These are phyloP conservation scores for Diogma glabrata DNA, from an alignment of 2,888 invertebrate genomes.

Conservation along the genomic window DNA sequence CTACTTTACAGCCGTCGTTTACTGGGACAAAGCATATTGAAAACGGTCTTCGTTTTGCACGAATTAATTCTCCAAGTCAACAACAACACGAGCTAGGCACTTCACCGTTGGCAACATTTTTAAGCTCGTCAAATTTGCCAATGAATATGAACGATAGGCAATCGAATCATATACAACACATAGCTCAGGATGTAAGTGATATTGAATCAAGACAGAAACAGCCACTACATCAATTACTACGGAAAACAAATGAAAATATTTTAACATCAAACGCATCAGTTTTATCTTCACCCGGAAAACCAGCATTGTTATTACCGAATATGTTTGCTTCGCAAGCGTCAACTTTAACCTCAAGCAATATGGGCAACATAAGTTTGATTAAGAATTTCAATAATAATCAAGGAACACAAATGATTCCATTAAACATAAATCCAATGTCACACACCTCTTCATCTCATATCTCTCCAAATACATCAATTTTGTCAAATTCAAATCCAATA, in stretches of 20 bases:
- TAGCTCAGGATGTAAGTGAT: constrained; percentile 17
- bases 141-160: constrained; percentile 29
- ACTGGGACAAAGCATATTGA: constrained; percentile 1
- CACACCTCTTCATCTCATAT: constrained; percentile 15
- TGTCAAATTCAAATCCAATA: neutral
- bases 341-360: constrained; percentile 27
- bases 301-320: constrained; percentile 73
- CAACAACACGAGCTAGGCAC: constrained; percentile 38
- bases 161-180: constrained; percentile 20
- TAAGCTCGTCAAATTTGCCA: constrained; percentile 40
- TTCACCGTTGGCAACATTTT: constrained; percentile 45
- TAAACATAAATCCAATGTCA: neutral
- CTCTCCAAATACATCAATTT: neutral
- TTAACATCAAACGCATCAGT: neutral
- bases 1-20: neutral
- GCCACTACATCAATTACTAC: constrained; percentile 15
- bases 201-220: constrained; percentile 14
- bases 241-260: constrained; percentile 12
- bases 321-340: constrained; percentile 65
- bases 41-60: neutral
- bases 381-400: constrained; percentile 6
- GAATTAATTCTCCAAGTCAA: constrained; percentile 25
- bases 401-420: constrained; percentile 7
- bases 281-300: constrained; percentile 43
- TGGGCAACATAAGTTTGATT: constrained; percentile 11